These are phyloP conservation scores for Calameuta filiformis DNA, from an alignment of 2,888 invertebrate genomes.

Conservation along the genomic window DNA sequence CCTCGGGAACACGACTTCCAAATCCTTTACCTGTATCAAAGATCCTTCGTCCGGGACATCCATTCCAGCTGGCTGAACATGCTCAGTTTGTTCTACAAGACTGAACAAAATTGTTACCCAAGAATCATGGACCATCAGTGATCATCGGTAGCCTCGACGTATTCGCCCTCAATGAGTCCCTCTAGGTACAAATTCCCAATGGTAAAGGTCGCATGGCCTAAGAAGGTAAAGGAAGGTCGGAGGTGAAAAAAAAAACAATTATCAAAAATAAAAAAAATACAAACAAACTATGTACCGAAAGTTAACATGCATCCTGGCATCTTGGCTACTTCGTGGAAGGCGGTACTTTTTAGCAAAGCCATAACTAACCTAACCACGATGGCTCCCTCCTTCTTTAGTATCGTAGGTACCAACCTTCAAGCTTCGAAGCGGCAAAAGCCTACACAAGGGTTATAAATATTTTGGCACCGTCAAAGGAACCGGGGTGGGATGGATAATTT, in stretches of 20 bases:
- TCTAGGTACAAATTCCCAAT: neutral
- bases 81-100: neutral
- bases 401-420: neutral
- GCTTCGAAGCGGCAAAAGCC: conserved; percentile 5
- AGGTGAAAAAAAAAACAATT: neutral
- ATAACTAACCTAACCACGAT: conserved; percentile 45
- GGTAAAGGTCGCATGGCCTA: neutral
- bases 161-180: neutral
- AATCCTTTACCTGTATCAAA: neutral
- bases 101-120: neutral
- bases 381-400: conserved; percentile 7
- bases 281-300: neutral
- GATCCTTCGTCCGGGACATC: neutral
- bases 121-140: neutral
- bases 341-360: conserved; percentile 44
- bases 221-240: neutral
- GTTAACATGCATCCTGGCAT: neutral
- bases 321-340: conserved; percentile 33
- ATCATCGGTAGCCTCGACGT: neutral
- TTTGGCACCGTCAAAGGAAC: conserved; percentile 47
- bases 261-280: neutral
- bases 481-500: conserved; percentile 53
- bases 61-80: neutral
- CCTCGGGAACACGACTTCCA: neutral
- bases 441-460: conserved; percentile 50